Evolutionary conservation across 2,888 invertebrate genomes (phyloP), one percentile per base, ranked within the genome.

Genomic region (Rotaria socialis): DNA sequence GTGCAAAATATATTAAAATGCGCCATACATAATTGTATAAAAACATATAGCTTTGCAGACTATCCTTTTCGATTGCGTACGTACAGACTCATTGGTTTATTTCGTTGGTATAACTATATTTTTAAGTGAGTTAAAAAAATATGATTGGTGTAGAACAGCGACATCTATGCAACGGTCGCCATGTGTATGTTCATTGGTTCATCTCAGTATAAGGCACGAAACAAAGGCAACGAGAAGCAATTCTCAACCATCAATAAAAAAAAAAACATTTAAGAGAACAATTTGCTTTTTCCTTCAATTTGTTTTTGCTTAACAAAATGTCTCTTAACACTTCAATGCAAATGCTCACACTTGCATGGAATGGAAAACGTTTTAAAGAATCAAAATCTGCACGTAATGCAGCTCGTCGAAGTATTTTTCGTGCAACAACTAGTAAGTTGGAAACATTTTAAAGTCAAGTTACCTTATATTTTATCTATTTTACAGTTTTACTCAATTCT

Each of bases 331-430:
- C 35, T 19, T 67, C 67, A 16, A 67, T 67, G 3, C 35, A 35
- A 67, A 27, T 6, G 7, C 10, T 67, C 8, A 67, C 67, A 16
- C 27, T 67, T 80, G 80, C 5, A 7, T 80, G 80, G 80, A 80
- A 80, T 80, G 43, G 14, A 3, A 43, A 47, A 43, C 80, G 47
- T 24, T 80, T 80, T 47, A 10, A 11, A 10, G 24, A 47, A 47
- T 80, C 80, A 47, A 80, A 80, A 80, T 80, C 80, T 43, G 80
- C 47, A 11, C 47, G 43, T 43, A 80, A 43, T 11, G 80, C 80
- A 14, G 47, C 80, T 47, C 43, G 47, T 47, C 80, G 80, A n/a
- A 24, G 43, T 80, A n/a, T 80, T 47, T 47, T 80, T 47, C 67
- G 67, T 35, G 67, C 67, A 19, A 5, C 67, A 35, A 80, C 80